Percentiles rank a stretch among this genome's conserved stretches.
phyloP scores from a whole-genome alignment of 2,888 invertebrate species.

The Balanococcus diminutus region DNA sequence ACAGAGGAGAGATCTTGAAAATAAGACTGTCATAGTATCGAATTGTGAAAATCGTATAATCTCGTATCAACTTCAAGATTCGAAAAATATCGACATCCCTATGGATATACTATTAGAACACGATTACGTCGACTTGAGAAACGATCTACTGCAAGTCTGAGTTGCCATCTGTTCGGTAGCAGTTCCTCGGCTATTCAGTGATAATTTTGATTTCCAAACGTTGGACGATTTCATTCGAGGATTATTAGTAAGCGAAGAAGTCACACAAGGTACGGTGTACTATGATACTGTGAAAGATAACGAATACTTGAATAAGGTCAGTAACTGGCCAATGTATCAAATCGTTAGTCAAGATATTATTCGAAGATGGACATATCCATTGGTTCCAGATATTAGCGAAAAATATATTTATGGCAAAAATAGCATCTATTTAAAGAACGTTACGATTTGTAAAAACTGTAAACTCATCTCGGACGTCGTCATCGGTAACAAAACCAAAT shows the following conservation, averaged over 20 bases:
- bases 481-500: conserved; percentile 72
- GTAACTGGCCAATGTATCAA: conserved; percentile 86
- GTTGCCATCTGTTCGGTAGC: conserved; percentile 87
- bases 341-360: conserved; percentile 79
- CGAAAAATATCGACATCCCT: conserved; percentile 70
- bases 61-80: conserved; percentile 71
- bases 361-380: conserved; percentile 82
- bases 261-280: conserved; percentile 85
- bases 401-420: conserved; percentile 69
- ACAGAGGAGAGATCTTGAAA: conserved; percentile 68
- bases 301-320: conserved; percentile 81
- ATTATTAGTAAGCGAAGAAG: conserved; percentile 90
- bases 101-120: conserved; percentile 77
- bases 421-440: conserved; percentile 72
- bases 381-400: conserved; percentile 74
- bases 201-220: conserved; percentile 96
- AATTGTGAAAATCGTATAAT: conserved; percentile 74
- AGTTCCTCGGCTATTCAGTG: conserved; percentile 88
- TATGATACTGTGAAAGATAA: conserved; percentile 70
- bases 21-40: conserved; percentile 70
- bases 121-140: conserved; percentile 74
- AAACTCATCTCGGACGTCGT: conserved; percentile 75
- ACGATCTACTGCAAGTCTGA: conserved; percentile 83
- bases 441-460: conserved; percentile 69
- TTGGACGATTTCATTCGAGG: conserved; percentile 92